phyloP scores from a whole-genome alignment of 1,140 invertebrate species.

The Rhyzopertha dominica region DNA sequence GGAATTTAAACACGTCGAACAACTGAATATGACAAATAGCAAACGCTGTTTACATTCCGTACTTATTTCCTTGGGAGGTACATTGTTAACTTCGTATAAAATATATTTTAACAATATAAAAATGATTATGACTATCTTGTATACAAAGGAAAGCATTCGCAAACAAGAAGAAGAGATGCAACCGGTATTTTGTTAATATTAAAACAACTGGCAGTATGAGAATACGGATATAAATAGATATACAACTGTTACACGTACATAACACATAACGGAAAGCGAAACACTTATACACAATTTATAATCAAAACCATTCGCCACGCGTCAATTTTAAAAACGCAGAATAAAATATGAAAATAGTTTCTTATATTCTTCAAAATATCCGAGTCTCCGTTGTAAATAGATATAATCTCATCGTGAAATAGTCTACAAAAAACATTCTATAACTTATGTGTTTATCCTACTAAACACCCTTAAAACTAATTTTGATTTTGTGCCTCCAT shows the following conservation, averaged over 20 bases:
- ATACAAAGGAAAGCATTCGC: constrained; percentile 12
- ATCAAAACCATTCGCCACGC: constrained; percentile 25
- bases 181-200: no score
- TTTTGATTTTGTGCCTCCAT: constrained; percentile 43
- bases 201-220: no score
- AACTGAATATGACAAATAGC: no score
- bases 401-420: constrained; percentile 39
- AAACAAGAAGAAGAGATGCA: no score
- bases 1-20: no score
- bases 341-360: constrained; percentile 40
- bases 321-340: constrained; percentile 30
- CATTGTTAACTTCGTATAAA: constrained; percentile 24
- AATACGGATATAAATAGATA: constrained; percentile 26
- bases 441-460: constrained; percentile 34
- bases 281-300: constrained; percentile 30
- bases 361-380: constrained; percentile 34
- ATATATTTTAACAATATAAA: constrained; percentile 22
- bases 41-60: no score
- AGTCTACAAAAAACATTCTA: constrained; percentile 35
- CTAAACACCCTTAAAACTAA: constrained; percentile 41
- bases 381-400: constrained; percentile 40
- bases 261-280: constrained; percentile 33
- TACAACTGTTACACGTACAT: constrained; percentile 31
- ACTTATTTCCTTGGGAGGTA: constrained; percentile 17
- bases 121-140: constrained; percentile 14